Evolutionary conservation across 2,797 vertebrate species (phyloP).

Genomic region (Cheirogaleus major): DNA sequence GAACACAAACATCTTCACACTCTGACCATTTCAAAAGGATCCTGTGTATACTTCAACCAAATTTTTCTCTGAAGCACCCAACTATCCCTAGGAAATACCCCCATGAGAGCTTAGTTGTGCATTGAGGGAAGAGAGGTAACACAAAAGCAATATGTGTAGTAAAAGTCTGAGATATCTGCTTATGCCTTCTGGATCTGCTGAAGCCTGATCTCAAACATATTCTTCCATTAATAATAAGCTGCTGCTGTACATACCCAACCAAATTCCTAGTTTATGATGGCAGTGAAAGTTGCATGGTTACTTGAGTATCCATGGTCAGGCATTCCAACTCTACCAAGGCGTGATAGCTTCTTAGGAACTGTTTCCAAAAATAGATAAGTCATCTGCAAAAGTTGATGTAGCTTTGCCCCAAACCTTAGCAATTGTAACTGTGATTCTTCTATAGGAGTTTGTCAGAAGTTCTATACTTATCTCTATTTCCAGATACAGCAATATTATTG

Average conservation of each 20-base stretch:
- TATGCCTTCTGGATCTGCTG: not conserved
- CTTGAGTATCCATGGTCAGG: not conserved
- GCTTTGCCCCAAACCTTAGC: not conserved
- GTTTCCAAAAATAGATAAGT: not conserved
- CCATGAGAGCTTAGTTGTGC: not conserved
- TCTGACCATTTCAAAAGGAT: not conserved
- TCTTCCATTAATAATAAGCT: not conserved
- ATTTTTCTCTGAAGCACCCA: not conserved
- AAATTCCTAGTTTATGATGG: not conserved
- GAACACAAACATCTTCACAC: not conserved
- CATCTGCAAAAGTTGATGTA: not conserved
- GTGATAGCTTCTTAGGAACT: not conserved
- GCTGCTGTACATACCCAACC: not conserved
- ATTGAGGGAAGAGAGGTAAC: not conserved
- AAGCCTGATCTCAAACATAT: not conserved
- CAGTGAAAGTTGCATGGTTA: not conserved
- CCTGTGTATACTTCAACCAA: not conserved
- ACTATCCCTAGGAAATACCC: not conserved
- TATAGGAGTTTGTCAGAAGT: not conserved
- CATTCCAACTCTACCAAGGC: not conserved
- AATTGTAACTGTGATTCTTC: not conserved
- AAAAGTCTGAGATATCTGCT: not conserved
- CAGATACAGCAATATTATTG: not conserved
- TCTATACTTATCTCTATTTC: not conserved
- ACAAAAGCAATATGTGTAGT: not conserved